Evolutionary conservation across 1,140 invertebrate species (phyloP), one percentile per base, ranked within the genome.

Genomic region (Glossosoma conforme): DNA sequence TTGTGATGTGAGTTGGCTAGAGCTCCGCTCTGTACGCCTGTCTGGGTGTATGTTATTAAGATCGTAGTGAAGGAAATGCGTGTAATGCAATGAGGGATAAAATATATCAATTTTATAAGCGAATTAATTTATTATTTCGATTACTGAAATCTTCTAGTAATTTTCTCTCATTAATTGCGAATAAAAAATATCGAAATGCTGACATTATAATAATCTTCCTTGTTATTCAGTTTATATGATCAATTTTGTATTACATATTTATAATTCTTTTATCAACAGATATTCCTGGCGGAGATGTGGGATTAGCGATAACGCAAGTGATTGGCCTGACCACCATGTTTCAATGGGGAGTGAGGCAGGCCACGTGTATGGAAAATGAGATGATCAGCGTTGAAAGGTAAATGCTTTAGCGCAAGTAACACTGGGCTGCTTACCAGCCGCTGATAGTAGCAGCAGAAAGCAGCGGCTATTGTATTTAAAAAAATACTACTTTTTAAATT

Each of bases 281-380:
- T 71, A 0, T 72, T 69, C 60, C 65, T 59, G 75, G 73, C 17
- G 78, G 79, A 10, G 65, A 78, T 58, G 77, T 82, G 28, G 82
- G 82, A 19, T 59, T 85, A 38, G 74, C 77, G 10, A 73, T 85
- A 25, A 78, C 77, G n/a, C 82, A 82, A 58, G 76, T 77, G 19
- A 72, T 85, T 51, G 68, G 72, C 5, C 59, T 85, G 25, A 79
- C 76, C 49, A 79, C 80, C 11, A 73, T 78, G 60, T 73, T 84
- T 52, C 83, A 85, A 67, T 84, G 80, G 79, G 79, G 77, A 14
- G 77, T 84, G 30, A 62, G 82, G 32, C 82, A 84, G 58, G 79
- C 76, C 58, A 76, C 79, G 17, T 81, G 81, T 63, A 62, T 83
- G 8, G 80, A 81, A 58, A 80, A 74, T 62, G 64, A 80, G 60